Evolutionary conservation across 2,113 vertebrate genomes (phyloP), one percentile per base, ranked within the genome.

Genomic region (Ceyx melanurus): DNA sequence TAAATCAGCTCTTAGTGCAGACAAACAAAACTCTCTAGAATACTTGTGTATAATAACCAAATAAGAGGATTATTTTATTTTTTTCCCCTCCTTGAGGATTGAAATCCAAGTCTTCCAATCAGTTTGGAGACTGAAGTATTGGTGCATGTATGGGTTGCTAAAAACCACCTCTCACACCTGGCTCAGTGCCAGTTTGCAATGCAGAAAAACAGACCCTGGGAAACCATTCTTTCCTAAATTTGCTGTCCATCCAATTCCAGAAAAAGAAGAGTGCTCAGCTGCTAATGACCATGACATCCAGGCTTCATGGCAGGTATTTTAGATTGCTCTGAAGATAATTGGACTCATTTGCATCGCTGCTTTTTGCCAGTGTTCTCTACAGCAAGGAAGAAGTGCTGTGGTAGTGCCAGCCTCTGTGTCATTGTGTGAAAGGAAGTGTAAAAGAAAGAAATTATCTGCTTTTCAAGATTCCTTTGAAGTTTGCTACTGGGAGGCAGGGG

Each of bases 201-300:
- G 60, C 73, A 58, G 62, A 51, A 42, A 61, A 95, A 29, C 5
- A 56, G 28, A 29, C 58, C 25, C 60, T 56, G 26, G 45, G 40
- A 64, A 23, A 29, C 31, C 0, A 4, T 5, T 56, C 11, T 37
- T 82, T 67, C 35, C 10, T 13, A 7, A 35, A 13, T 83, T 45
- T 33, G 28, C 26, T 61, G 18, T 73, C 64, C 8, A 8, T n/a
- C 42, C 13, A 16, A 19, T 68, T 15, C 40, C 45, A 57, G 45
- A 8, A 5, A 10, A 71, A 57, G 45, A 6, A 4, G 8, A 74
- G 28, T 58, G 56, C n/a, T 91, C 3, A 66, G 29, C 13, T 53
- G 13, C 46, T 67, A 5, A n/a, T 23, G 37, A 57, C 18, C 2
- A 0, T 46, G 64, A 11, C 5, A n/a, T 53, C n/a, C 23, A 2